phyloP scores from a whole-genome alignment of 2,888 invertebrate species.

The Arenicola marina region DNA sequence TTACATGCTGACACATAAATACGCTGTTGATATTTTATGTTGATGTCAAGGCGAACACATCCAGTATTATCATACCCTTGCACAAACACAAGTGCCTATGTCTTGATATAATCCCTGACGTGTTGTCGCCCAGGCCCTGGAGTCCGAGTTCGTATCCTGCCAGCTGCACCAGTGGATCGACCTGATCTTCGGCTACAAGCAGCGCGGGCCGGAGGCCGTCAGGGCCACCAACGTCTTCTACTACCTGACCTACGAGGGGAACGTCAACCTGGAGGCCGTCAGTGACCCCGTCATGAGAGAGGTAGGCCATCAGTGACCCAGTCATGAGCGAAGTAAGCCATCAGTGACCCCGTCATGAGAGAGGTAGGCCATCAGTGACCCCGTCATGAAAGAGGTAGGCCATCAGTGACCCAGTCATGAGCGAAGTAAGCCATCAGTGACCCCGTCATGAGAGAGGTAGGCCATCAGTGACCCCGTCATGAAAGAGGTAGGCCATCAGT shows the following conservation, averaged over 20 bases:
- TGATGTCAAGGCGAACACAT: background rate
- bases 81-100: too few species aligned
- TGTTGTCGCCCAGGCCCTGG: constrained; percentile 79
- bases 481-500: too few species aligned
- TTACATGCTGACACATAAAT: background rate
- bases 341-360: too few species aligned
- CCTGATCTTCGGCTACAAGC: constrained; percentile 98
- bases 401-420: too few species aligned
- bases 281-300: constrained; percentile 88
- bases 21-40: background rate
- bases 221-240: constrained; percentile 99
- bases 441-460: too few species aligned
- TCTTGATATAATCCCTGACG: too few species aligned
- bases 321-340: too few species aligned
- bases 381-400: too few species aligned
- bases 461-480: too few species aligned
- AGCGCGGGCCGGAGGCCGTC: constrained; percentile 96
- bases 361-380: too few species aligned
- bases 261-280: constrained; percentile 88
- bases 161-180: constrained; percentile 99
- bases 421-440: too few species aligned
- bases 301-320: constrained; percentile 62
- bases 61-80: too few species aligned
- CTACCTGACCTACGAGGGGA: constrained; percentile 98
- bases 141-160: constrained; percentile 99